A percentile compares a stretch with the other conserved stretches of the same genome.
Conservation (phyloP, 2,888 invertebrate species). For the Deroplatys truncata region DNA sequence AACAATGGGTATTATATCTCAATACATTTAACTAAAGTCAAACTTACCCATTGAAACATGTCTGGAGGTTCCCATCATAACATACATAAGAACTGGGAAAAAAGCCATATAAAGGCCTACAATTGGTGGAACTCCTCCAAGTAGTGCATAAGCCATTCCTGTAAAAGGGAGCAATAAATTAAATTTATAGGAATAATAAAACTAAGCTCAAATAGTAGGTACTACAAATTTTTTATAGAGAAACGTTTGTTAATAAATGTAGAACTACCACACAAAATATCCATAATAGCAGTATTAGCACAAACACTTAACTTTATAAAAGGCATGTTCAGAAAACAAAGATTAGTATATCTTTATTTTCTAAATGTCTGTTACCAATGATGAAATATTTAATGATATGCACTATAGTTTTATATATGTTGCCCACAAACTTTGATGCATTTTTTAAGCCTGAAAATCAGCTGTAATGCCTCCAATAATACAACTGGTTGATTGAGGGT, state of each 20-base stretch:
- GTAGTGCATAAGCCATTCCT: conserved; percentile 76
- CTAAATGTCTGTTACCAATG: no score
- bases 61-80: conserved; percentile 81
- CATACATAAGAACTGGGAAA: conserved; percentile 84
- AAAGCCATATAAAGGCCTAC: conserved; percentile 86
- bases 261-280: background rate
- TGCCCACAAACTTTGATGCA: no score
- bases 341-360: no score
- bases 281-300: background rate
- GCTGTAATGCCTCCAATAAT: no score
- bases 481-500: no score
- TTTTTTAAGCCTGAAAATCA: no score
- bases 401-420: no score
- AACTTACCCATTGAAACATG: conserved; percentile 80
- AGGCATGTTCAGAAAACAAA: no score
- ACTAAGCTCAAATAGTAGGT: background rate
- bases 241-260: background rate
- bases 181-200: conserved; percentile 30
- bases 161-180: conserved; percentile 26
- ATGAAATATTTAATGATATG: no score
- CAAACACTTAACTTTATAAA: background rate
- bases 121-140: conserved; percentile 70
- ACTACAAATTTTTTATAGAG: background rate
- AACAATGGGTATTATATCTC: no score
- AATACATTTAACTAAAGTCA: background rate